These are phyloP conservation scores for Lamprotornis superbus DNA, from an alignment of 2,113 vertebrate species.

Conservation along the genomic window DNA sequence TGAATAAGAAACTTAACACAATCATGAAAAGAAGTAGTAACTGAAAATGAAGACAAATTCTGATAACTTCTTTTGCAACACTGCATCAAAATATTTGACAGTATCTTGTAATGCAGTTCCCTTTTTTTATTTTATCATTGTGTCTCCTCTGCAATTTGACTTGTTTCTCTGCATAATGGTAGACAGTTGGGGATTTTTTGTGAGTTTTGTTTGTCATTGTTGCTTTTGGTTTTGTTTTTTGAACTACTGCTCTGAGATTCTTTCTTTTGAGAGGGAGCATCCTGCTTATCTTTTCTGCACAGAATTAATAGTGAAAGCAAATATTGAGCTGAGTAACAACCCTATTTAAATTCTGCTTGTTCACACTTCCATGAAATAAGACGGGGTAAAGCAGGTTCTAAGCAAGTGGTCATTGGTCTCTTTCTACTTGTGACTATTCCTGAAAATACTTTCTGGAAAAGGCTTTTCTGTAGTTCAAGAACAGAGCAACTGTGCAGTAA, in stretches of 20 bases:
- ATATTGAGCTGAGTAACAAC: neutral
- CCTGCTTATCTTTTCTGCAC: neutral
- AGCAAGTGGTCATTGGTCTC: neutral
- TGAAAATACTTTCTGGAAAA: neutral
- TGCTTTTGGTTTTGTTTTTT: neutral
- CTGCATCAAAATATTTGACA: neutral
- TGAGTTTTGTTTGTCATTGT: neutral
- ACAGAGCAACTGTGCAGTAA: neutral
- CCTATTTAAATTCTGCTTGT: neutral
- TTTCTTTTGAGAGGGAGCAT: neutral
- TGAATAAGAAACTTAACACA: neutral
- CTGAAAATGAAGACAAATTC: neutral
- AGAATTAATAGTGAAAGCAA: neutral
- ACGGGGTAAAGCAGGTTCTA: neutral
- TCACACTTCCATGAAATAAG: neutral
- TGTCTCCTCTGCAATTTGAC: neutral
- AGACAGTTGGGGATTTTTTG: neutral
- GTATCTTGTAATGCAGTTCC: neutral
- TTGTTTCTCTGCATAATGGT: neutral
- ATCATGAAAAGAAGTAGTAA: neutral
- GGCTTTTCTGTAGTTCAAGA: neutral
- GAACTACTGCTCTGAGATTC: neutral
- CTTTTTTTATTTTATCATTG: neutral
- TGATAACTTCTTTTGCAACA: neutral
- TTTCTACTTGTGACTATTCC: neutral